Conservation (phyloP, 1,140 invertebrate genomes). For the Leptinotarsa defecta region DNA sequence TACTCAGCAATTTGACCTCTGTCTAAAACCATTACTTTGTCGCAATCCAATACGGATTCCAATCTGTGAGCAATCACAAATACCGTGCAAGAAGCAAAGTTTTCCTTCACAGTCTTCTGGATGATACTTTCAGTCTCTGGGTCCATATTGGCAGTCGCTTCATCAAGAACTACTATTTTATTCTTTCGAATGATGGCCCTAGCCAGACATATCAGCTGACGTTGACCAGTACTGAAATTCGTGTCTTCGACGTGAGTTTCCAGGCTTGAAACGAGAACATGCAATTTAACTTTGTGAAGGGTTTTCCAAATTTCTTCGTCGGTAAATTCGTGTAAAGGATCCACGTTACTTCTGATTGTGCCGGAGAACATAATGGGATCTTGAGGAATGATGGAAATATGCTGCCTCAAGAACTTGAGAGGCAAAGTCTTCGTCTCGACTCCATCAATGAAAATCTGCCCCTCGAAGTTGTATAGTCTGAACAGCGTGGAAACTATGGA, state of each 20-base stretch:
- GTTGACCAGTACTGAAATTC: conserved; percentile 76
- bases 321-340: conserved; percentile 52
- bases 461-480: conserved; percentile 57
- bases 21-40: conserved; percentile 75
- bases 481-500: conserved; percentile 76
- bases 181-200: conserved; percentile 75
- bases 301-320: conserved; percentile 53
- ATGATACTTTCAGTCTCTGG: conserved; percentile 72
- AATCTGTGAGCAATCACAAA: conserved; percentile 83
- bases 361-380: conserved; percentile 82
- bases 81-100: conserved; percentile 75
- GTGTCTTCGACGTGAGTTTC: conserved; percentile 28
- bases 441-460: conserved; percentile 64
- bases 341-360: conserved; percentile 54
- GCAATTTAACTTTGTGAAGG: conserved; percentile 51
- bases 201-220: conserved; percentile 79
- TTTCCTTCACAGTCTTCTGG: conserved; percentile 68
- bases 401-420: conserved; percentile 72
- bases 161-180: conserved; percentile 79
- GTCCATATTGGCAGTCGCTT: conserved; percentile 74
- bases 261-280: conserved; percentile 34
- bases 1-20: conserved; percentile 69
- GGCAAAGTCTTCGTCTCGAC: conserved; percentile 66
- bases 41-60: conserved; percentile 82
- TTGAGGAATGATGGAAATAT: conserved; percentile 84